Percentiles rank a stretch among this genome's conserved stretches.
Evolutionary conservation across 2,797 vertebrate genomes (phyloP).

Genomic region (Xenentodon cancila): DNA sequence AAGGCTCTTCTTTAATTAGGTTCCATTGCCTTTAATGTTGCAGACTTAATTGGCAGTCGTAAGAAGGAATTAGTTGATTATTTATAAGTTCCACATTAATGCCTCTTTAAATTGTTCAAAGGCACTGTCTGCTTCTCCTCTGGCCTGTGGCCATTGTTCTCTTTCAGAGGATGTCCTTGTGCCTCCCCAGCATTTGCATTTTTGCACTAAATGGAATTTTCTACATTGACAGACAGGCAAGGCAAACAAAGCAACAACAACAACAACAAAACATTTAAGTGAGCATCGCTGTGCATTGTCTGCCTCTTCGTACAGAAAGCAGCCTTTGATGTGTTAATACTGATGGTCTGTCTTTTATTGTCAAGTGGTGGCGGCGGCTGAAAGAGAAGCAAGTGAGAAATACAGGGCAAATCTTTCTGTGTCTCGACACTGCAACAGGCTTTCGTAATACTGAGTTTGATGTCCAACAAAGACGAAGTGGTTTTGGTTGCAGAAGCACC

Average conservation of each 20-base stretch:
- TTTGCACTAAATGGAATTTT: conserved; percentile 92
- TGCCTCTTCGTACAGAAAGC: conserved; percentile 68
- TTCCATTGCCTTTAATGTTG: conserved; percentile 68
- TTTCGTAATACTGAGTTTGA: conserved; percentile 24
- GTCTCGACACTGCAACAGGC: conserved; percentile 32
- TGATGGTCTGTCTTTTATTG: conserved; percentile 78
- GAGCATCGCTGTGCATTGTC: conserved; percentile 84
- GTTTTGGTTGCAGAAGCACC: conserved; percentile 14
- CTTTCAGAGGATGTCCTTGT: conserved; percentile 86
- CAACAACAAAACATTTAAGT: conserved; percentile 88
- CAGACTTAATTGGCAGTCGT: conserved; percentile 77
- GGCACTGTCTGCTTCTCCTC: conserved; percentile 79
- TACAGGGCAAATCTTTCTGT: conserved; percentile 48
- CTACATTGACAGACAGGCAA: conserved; percentile 84
- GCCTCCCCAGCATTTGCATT: conserved; percentile 87
- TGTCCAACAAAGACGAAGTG: conserved; percentile 31
- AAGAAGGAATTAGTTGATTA: conserved; percentile 87
- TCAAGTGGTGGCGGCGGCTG: conserved; percentile 84
- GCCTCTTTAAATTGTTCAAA: conserved; percentile 90
- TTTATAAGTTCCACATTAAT: conserved; percentile 87
- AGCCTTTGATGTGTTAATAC: conserved; percentile 96
- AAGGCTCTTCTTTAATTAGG: conserved; percentile 44
- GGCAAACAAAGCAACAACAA: conserved; percentile 75
- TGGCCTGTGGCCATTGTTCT: conserved; percentile 83
- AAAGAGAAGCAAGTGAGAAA: conserved; percentile 47